Base-by-base conservation (phyloP, 2,888 invertebrate genomes). In the Biston stratarius region DNA sequence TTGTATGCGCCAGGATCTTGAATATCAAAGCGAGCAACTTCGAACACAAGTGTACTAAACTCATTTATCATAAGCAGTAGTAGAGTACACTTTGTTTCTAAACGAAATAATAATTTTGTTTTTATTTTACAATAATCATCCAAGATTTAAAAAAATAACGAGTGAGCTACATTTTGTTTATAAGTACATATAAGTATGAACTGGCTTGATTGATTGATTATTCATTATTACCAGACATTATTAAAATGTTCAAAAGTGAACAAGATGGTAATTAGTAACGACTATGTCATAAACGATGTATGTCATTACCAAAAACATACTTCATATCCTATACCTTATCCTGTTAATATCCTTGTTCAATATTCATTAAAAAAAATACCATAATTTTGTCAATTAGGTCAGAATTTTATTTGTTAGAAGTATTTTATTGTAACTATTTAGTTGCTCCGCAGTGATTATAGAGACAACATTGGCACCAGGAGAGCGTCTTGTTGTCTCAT, bases 321-420 rank as follows among this genome's bases (percentile, higher is more conserved):
- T 45, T 33, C 24, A 66, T 51, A 73, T 70, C 69, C 73, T 73
- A 12, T 36, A 61, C 34, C 67, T 61, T 61, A 63, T 70, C 72
- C 70, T 70, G 64, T 58, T 69, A 12, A 42, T 47, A 49, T 38
- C 60, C 61, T 64, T 53, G 42, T 53, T 44, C 15, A 33, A 48
- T 24, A 24, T 11, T 44, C 47, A 33, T n/a, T 40, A 67, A 67
- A 61, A 66, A 64, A 61, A 3, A 12, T 51, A 64, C 64, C 40
- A 64, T 58, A 61, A 53, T n/a, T 47, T 14, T 49, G 59, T 69
- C 58, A 51, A 15, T 48, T 53, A 53, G 58, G 58, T 59, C 53
- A 53, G 42, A 44, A 57, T 42, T 51, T 36, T 49, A 51, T 58
- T 64, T 45, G 45, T 48, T 55, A 44, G 15, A 38, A 63, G 10